These are phyloP conservation scores for Epinephelus malabaricus DNA, from an alignment of 2,797 vertebrate genomes.

Conservation along the genomic window DNA sequence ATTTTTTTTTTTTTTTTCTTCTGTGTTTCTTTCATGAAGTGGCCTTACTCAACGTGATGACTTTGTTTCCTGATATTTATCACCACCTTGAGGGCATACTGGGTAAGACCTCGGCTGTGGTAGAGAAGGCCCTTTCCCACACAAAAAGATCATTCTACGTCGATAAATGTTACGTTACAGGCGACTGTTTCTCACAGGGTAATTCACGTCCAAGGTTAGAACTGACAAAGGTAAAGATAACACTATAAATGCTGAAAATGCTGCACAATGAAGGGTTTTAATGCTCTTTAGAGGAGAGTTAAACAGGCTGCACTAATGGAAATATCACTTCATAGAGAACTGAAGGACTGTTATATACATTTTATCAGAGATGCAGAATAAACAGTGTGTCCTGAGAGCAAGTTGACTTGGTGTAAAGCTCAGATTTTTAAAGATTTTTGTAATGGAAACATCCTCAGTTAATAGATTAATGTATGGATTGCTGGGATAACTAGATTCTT, in stretches of 20 bases:
- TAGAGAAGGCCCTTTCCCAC: neutral
- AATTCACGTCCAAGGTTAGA: neutral
- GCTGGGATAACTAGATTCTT: neutral
- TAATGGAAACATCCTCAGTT: neutral
- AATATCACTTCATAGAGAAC: neutral
- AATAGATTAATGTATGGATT: neutral
- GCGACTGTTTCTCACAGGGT: neutral
- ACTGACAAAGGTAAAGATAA: neutral
- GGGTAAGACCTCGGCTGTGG: neutral
- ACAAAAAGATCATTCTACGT: neutral
- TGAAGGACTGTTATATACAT: neutral
- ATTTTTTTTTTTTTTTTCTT: neutral
- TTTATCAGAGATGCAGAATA: neutral
- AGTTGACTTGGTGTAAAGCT: neutral
- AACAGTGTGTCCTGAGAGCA: no score
- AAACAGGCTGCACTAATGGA: neutral
- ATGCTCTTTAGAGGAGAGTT: neutral
- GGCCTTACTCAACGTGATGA: neutral
- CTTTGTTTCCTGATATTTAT: slow-evolving; percentile 58
- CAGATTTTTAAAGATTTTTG: neutral
- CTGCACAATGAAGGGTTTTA: neutral
- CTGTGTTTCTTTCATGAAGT: slow-evolving; percentile 10
- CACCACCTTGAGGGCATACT: slow-evolving; percentile 65
- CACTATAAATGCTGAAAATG: neutral
- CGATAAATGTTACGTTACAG: neutral